A percentile compares a stretch with the other conserved stretches of the same genome.
Evolutionary conservation across 2,888 invertebrate genomes (phyloP).

Genomic region (Synanthedon andrenaeformis): DNA sequence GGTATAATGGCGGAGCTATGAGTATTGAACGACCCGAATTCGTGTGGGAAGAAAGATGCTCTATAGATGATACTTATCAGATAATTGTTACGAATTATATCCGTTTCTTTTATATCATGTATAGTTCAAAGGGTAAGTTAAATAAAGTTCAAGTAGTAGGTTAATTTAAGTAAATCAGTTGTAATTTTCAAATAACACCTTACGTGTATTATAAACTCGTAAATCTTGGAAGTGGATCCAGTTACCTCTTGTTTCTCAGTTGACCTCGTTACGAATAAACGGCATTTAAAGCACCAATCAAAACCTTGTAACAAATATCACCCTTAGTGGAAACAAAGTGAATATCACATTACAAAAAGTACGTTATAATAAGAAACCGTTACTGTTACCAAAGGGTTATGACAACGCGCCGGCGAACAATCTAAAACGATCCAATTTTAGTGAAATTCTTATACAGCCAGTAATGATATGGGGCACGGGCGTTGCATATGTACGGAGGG

Average conservation of each 20-base stretch:
- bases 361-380: slow-evolving; percentile 67
- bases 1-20: slow-evolving; percentile 50
- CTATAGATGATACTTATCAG: slow-evolving; percentile 59
- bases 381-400: slow-evolving; percentile 64
- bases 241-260: neutral
- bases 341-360: slow-evolving; percentile 67
- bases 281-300: slow-evolving; percentile 53
- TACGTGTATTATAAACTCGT: too few species aligned
- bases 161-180: too few species aligned
- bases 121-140: too few species aligned
- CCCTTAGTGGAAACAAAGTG: slow-evolving; percentile 62
- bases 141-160: too few species aligned
- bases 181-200: too few species aligned
- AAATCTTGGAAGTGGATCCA: too few species aligned
- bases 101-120: slow-evolving; percentile 14
- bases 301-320: slow-evolving; percentile 44
- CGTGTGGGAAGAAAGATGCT: slow-evolving; percentile 66
- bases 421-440: slow-evolving; percentile 67
- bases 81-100: slow-evolving; percentile 64
- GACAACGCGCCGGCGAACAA: slow-evolving; percentile 57
- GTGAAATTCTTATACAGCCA: slow-evolving; percentile 38
- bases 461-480: slow-evolving; percentile 68
- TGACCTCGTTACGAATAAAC: slow-evolving; percentile 19
- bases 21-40: slow-evolving; percentile 43
- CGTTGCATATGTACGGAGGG: slow-evolving; percentile 61